Evolutionary conservation across 2,113 vertebrate genomes (phyloP).

Genomic region (cat (Felis catus)): F.catus_Fca126_mat1.0 CM031414.1:64642001-64642500

Average conservation of each 20-base stretch:
- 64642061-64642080: neutral
- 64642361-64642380: conserved; percentile 80
- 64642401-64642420: conserved; percentile 83
- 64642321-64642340: conserved; percentile 54
- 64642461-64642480: conserved; percentile 84
- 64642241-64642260: conserved; percentile 67
- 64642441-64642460: conserved; percentile 81
- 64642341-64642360: conserved; percentile 73
- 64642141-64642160: neutral
- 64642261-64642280: conserved; percentile 47
- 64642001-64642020: too few species aligned
- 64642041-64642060: too few species aligned
- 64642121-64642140: neutral
- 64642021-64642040: too few species aligned
- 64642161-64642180: conserved; percentile 34
- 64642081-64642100: neutral
- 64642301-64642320: conserved; percentile 67
- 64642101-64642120: neutral
- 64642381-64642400: conserved; percentile 82
- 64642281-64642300: conserved; percentile 73
- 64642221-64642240: conserved; percentile 64
- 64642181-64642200: neutral
- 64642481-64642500: conserved; percentile 82
- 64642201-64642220: neutral
- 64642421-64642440: conserved; percentile 83